These are phyloP conservation scores for Tauraco hartlaubi DNA, from an alignment of 2,797 vertebrate species.

Conservation along the genomic window DNA sequence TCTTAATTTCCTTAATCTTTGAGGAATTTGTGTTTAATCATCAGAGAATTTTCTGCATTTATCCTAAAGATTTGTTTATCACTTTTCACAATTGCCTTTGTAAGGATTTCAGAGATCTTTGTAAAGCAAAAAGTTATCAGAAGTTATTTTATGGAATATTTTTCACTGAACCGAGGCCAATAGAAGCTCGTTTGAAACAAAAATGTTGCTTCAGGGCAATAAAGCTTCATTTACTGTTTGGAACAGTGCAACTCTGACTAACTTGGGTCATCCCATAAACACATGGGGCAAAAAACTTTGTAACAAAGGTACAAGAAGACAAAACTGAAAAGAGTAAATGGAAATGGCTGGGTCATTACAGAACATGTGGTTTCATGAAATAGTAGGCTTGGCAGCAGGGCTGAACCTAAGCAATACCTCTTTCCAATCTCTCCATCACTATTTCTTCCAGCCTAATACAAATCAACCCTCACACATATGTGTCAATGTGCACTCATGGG, in stretches of 20 bases:
- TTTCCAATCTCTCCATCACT: not conserved
- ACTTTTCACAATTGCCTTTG: conserved; percentile 24
- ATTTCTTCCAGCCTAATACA: not conserved
- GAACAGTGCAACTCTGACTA: not conserved
- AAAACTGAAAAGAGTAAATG: not conserved
- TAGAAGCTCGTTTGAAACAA: conserved; percentile 1
- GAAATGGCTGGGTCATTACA: not conserved
- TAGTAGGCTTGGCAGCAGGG: not conserved
- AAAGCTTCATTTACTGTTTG: conserved; percentile 10
- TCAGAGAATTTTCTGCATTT: not conserved
- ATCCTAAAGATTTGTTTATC: conserved; percentile 13
- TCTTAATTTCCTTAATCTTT: not conserved
- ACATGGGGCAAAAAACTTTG: not conserved
- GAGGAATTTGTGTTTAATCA: not conserved
- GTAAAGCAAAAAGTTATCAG: not conserved
- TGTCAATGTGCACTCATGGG: not conserved
- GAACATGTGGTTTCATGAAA: not conserved
- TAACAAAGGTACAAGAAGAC: not conserved
- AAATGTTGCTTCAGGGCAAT: conserved; percentile 25
- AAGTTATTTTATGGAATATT: not conserved
- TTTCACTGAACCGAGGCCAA: not conserved
- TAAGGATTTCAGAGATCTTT: conserved; percentile 1
- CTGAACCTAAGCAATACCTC: not conserved
- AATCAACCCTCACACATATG: not conserved
- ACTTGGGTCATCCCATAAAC: not conserved